Base-by-base conservation (phyloP, 35 echinoderm and acorn worm species). In the Apostichopus californicus region DNA sequence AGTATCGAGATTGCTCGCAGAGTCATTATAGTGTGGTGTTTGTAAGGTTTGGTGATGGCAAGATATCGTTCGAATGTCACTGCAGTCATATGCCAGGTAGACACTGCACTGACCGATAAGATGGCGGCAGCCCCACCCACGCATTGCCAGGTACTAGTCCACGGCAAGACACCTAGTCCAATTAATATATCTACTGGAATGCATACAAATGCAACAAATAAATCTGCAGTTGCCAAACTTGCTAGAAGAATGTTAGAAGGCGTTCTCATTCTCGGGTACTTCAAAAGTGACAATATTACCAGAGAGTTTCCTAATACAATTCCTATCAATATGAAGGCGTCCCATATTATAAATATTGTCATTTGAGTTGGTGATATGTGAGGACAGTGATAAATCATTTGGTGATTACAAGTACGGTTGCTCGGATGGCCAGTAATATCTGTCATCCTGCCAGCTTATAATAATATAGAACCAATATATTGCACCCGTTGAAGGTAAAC, bases 331-430 rank as follows among this genome's bases (percentile, higher is more conserved):
- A 79, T 79, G 13, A 13, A 9, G 21, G 77, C 77, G 23, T 79
- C 77, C 77, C 77, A 79, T 79, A 79, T 52, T 22, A 79, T n/a
- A 79, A 79, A 79, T 10, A 79, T 15, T 4, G 34, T 79, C 77
- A 79, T 6, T 25, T 25, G 77, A 79, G 10, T 11, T 6, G 15
- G 20, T 23, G 77, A 79, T 18, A 79, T 13, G 21, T 79, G 20
- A 22, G 77, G 77, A 79, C 77, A 79, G 14, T 79, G 13, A 52
- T 79, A 79, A 5, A 25, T 13, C 77, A 22, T 79, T 52, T 79
- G 77, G 10, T 25, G 77, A 79, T 22, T 22, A 22, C 77, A 79
- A 79, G 21, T 79, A 79, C 34, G 77, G 77, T 79, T 79, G 8
- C 77, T 46, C 34, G 12, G 20, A 4, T 15, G 20, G 70, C 0